Evolutionary conservation across 2,888 invertebrate genomes (phyloP).

Genomic region (Hemicrepidius hirtus): DNA sequence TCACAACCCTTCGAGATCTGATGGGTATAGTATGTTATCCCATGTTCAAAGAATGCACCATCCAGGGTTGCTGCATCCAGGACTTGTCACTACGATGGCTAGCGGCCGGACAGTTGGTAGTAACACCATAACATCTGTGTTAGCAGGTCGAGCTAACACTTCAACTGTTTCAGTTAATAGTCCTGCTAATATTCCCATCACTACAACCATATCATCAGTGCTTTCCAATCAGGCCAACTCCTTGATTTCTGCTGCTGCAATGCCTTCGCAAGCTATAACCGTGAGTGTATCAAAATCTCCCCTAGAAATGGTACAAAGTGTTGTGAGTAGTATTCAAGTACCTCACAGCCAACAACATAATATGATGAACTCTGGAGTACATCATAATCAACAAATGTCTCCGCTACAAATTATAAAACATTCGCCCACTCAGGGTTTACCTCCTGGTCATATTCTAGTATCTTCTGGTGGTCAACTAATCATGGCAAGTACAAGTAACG

Average conservation of each 20-base stretch:
- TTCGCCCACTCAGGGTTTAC: constrained; percentile 72
- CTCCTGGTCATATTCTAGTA: constrained; percentile 83
- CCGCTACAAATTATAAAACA: constrained; percentile 72
- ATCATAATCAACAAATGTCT: constrained; percentile 68
- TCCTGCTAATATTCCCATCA: constrained; percentile 67
- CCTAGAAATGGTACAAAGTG: constrained; percentile 86
- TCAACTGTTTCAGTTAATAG: constrained; percentile 85
- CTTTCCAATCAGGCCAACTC: constrained; percentile 71
- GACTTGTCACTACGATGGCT: constrained; percentile 78
- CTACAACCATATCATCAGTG: constrained; percentile 69
- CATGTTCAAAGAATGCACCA: constrained; percentile 22
- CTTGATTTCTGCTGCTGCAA: constrained; percentile 73
- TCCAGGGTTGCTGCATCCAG: constrained; percentile 57
- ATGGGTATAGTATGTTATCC: constrained; percentile 26
- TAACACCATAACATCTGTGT: constrained; percentile 87
- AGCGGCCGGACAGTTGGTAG: constrained; percentile 85
- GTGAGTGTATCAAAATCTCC: constrained; percentile 77
- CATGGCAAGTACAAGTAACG: constrained; percentile 76
- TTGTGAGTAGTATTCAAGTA: constrained; percentile 81
- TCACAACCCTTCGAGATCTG: constrained; percentile 37
- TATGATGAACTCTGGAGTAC: constrained; percentile 58
- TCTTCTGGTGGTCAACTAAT: constrained; percentile 85
- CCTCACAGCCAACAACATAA: constrained; percentile 69
- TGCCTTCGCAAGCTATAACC: constrained; percentile 67
- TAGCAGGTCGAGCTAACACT: constrained; percentile 85